A percentile compares a stretch with the other conserved stretches of the same genome.
These are phyloP conservation scores for Hirudinaria manillensis DNA, from an alignment of 2,888 invertebrate genomes.

Conservation along the genomic window DNA sequence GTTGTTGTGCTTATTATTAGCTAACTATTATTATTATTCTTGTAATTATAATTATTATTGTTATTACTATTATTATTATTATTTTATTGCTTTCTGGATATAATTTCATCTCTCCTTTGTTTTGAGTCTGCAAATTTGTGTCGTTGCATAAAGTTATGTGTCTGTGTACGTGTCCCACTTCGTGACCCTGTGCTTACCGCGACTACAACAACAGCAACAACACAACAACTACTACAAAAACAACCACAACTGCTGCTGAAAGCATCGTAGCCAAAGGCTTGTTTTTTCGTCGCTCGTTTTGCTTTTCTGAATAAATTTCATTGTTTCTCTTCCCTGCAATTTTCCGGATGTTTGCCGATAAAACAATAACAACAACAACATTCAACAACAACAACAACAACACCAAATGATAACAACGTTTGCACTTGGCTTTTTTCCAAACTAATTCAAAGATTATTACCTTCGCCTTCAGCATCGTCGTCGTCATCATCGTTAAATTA, in stretches of 20 bases:
- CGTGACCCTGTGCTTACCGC: too few species aligned
- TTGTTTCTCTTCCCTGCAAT: not conserved
- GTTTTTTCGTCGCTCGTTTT: not conserved
- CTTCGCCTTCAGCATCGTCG: slow-evolving; percentile 25
- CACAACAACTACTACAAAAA: slow-evolving; percentile 21
- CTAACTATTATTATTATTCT: too few species aligned
- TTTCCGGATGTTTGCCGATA: not conserved
- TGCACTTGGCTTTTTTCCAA: too few species aligned
- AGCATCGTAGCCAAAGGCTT: too few species aligned
- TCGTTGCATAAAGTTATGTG: too few species aligned
- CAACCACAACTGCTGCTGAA: not conserved
- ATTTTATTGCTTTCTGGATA: too few species aligned
- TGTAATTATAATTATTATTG: too few species aligned
- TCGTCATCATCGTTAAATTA: slow-evolving; percentile 15
- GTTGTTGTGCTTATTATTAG: too few species aligned
- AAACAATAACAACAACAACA: not conserved
- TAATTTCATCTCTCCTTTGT: too few species aligned
- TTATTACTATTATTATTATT: too few species aligned
- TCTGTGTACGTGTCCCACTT: too few species aligned
- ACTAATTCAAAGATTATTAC: not conserved
- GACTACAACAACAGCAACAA: not conserved
- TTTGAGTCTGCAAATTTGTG: too few species aligned
- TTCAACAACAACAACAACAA: slow-evolving; percentile 4
- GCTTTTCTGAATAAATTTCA: not conserved
- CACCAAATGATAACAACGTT: not conserved